Conservation (phyloP, 1,140 invertebrate species). For the Euwallacea fornicatus region DNA sequence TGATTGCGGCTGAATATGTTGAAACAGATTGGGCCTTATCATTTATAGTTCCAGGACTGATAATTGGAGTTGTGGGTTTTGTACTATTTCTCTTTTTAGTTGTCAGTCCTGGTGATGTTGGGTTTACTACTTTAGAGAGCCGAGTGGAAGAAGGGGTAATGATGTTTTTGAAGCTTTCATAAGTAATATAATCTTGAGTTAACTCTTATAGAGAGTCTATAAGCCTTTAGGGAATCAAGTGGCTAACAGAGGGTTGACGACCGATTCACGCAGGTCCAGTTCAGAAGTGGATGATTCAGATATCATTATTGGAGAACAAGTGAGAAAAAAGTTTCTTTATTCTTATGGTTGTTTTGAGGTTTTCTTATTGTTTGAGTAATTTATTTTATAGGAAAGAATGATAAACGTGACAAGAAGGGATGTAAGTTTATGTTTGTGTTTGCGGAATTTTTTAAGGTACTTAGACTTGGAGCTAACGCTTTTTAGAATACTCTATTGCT, state of each 20-base stretch:
- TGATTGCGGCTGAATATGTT: constrained; percentile 85
- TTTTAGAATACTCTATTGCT: too few relatives aligned
- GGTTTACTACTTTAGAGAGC: constrained; percentile 57
- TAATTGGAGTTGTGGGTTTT: constrained; percentile 77
- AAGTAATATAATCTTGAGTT: background rate
- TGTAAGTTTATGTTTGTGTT: too few relatives aligned
- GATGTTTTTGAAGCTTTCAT: constrained; percentile 1
- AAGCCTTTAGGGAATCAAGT: constrained; percentile 44
- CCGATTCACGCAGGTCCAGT: constrained; percentile 37
- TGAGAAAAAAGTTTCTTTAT: constrained; percentile 32
- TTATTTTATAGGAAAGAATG: too few relatives aligned
- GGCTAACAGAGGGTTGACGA: constrained; percentile 41
- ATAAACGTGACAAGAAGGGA: too few relatives aligned
- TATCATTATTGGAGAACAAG: constrained; percentile 52
- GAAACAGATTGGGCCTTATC: constrained; percentile 87
- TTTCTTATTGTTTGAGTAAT: too few relatives aligned
- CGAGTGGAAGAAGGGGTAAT: constrained; percentile 18
- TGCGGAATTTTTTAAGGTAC: too few relatives aligned
- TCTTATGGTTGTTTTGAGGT: background rate
- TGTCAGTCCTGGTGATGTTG: constrained; percentile 75
- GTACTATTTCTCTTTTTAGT: constrained; percentile 86
- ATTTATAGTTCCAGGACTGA: constrained; percentile 88
- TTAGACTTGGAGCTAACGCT: too few relatives aligned
- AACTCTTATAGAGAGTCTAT: constrained; percentile 40
- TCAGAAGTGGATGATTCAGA: constrained; percentile 53